Evolutionary conservation across 2,888 invertebrate genomes (phyloP), one percentile per base, ranked within the genome.

Genomic region (Gibbula magus): DNA sequence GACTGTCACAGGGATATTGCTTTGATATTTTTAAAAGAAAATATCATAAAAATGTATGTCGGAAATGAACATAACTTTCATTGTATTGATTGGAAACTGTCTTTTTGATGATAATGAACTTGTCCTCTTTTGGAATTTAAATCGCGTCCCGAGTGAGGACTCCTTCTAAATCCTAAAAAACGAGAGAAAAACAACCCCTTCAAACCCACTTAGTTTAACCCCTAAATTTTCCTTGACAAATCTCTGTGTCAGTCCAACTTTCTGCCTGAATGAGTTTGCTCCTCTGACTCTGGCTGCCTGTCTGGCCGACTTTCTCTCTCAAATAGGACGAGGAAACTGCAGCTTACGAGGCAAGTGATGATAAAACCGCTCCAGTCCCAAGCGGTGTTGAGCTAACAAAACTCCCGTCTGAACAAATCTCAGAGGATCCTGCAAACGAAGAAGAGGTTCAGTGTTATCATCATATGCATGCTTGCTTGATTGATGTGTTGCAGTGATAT

Each of bases 311-410:
- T 22, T 13, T 39, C 53, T 56, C 20, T 54, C 54, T 39, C 45
- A 10, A 45, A 45, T 10, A 77, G 54, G 56, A 77, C 13, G 56
- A 77, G 10, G 8, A 56, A 29, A 20, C 35, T n/a, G 29, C 18
- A n/a, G 32, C 22, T 29, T 25, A 20, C 18, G 29, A 29, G 20
- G 22, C 18, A 20, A 45, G 52, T 20, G 67, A 32, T 45, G 78
- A 78, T 32, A 35, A 66, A 39, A 52, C 67, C 20, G 78, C 67
- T 52, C 25, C 20, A 3, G 70, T 78, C 10, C 78, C 78, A n/a
- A 67, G 67, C 66, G 78, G 78, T n/a, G 45, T 53, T n/a, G 78
- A 78, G 29, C 67, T 78, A 32, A 78, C 67, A 22, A 78, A 78
- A 52, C 67, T 67, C 20, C 70, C 78, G 2, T 78, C 78, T 7